Evolutionary conservation across 2,113 vertebrate species (phyloP), one percentile per base, ranked within the genome.

Genomic region (Atractosteus spatula): DNA sequence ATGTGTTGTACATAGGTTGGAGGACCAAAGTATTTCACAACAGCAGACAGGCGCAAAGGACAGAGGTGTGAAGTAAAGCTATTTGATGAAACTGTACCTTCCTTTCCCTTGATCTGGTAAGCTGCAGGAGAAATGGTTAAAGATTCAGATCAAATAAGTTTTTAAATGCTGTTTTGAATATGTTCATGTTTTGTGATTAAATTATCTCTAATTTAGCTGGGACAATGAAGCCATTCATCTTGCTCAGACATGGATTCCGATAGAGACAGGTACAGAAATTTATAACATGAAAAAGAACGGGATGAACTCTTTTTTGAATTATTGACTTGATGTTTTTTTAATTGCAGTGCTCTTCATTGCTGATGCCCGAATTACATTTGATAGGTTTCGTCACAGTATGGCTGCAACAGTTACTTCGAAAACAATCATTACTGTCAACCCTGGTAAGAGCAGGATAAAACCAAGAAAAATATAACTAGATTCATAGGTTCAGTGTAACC

Each of bases 351-450:
- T 99, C 85, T 99, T 99, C 87, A 91, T 96, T 66, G 87, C 96
- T 10, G 97, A 99, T 54, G 89, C 94, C 65, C 94, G 94, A 85
- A 94, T 97, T 79, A 95, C 83, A 82, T 98, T 96, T 90, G 97
- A 99, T 88, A 94, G 89, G 83, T 99, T 96, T 82, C 93, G 95
- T 77, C 94, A 92, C 71, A 79, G 90, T 79, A 99, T 99, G 97
- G 85, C 86, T 74, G 96, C 97, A 73, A 95, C 94, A 7, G 89
- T 95, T 69, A 96, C 91, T 81, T 95, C 95, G 47, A 99, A 95
- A 89, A 98, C 94, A 76, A 95, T 99, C 76, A 92, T 99, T 72
- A 99, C 97, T 68, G 87, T 95, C 54, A 96, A 98, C 74, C 97
- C 97, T 79, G 95, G 97, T 99, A 91, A 91, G 87, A 79, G 45